Evolutionary conservation across 2,888 invertebrate genomes (phyloP), one percentile per base, ranked within the genome.

Genomic region (Cloeon dipterum): DNA sequence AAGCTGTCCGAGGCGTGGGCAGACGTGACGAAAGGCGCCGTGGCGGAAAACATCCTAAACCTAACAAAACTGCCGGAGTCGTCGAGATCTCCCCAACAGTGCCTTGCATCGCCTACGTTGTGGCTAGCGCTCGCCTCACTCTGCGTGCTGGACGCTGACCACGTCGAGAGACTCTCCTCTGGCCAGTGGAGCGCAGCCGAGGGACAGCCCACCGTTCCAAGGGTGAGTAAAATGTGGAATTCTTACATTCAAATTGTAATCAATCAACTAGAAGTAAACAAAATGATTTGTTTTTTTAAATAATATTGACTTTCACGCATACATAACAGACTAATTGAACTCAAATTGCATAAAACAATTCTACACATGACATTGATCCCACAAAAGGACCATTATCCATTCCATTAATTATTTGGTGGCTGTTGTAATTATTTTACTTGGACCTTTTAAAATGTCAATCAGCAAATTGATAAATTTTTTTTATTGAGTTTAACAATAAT

Each of bases 41-140:
- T 93, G 23, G 86, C 86, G 0, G 78, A 78, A 50, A 81, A 83
- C 46, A 81, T 89, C 44, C 54, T 85, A 23, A 75, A 78, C 50
- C 61, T 93, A 36, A 85, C 88, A 0, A 73, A 78, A 46, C 56
- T 89, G 38, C 69, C 71, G 41, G 88, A 89, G 48, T 60, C 63
- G 14, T 73, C 75, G 44, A 66, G 89, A 35, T 44, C 45, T 44
- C 83, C 82, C 0, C 66, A 66, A 33, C 69, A 74, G 43, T 93
- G 91, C 54, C 63, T 91, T 33, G 71, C 74, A 46, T 73, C 75
- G 20, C 79, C 89, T 2, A 75, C 79, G 0, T 63, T 91, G 37
- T 96, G 96, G 96, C 58, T 93, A 46, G 81, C 91, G 0, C 59
- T 96, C 36, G 86, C 93, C 1, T 83, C 94, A 2, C 67, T 96